These are phyloP conservation scores for Megathymus violae DNA, from an alignment of 1,140 invertebrate species.

Conservation along the genomic window DNA sequence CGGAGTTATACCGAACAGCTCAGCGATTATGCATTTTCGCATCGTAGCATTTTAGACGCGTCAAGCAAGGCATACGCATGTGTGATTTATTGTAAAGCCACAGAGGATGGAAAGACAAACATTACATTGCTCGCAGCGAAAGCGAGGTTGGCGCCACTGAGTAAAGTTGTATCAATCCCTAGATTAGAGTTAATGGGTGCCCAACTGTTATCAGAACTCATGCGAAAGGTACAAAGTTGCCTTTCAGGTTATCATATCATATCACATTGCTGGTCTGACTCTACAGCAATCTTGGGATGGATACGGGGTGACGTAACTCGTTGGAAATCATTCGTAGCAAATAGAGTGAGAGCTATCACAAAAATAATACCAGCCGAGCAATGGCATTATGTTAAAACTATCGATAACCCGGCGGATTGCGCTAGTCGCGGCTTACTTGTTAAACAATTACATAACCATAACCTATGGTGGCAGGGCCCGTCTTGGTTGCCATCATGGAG, in stretches of 20 bases:
- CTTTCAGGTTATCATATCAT: constrained; percentile 27
- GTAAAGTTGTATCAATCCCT: too few species aligned
- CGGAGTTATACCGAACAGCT: too few species aligned
- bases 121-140: too few species aligned
- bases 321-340: constrained; percentile 50
- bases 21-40: too few species aligned
- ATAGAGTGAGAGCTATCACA: constrained; percentile 39
- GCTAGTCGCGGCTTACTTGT: constrained; percentile 11
- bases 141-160: too few species aligned
- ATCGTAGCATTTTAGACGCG: too few species aligned
- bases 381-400: constrained; percentile 16
- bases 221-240: constrained; percentile 18
- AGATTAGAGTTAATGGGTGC: constrained; percentile 23
- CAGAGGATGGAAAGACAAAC: too few species aligned
- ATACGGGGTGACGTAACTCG: constrained; percentile 32
- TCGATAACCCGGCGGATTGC: too few species aligned
- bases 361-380: constrained; percentile 16
- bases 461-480: constrained; percentile 21
- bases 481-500: constrained; percentile 11
- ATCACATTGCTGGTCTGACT: constrained; percentile 37
- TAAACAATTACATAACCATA: constrained; percentile 2
- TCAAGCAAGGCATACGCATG: too few species aligned
- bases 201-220: constrained; percentile 7
- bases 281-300: constrained; percentile 38
- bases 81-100: too few species aligned